A percentile compares a stretch with the other conserved stretches of the same genome.
These are phyloP conservation scores for Grus americana DNA, from an alignment of 2,113 vertebrate species.

Conservation along the genomic window DNA sequence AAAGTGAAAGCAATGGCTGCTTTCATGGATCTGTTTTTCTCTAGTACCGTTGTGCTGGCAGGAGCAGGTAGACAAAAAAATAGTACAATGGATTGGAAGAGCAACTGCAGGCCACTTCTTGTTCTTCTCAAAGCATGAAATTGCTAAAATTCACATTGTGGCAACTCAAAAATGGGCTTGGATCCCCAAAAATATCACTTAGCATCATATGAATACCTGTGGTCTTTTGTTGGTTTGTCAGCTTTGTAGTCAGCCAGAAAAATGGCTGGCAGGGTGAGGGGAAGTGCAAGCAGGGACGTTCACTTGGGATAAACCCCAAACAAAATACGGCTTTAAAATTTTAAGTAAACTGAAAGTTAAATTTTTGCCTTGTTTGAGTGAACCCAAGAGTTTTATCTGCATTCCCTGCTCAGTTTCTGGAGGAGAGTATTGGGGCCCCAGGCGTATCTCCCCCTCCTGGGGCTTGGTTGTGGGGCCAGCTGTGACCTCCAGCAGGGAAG, in stretches of 20 bases:
- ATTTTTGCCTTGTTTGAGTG: background rate
- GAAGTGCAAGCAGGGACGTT: constrained; percentile 24
- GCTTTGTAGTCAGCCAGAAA: background rate
- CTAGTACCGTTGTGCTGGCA: background rate
- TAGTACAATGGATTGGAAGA: background rate
- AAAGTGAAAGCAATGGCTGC: background rate
- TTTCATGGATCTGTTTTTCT: background rate
- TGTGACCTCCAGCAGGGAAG: background rate
- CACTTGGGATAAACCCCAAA: background rate
- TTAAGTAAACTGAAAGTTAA: background rate
- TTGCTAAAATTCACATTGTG: background rate
- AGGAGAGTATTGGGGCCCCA: background rate
- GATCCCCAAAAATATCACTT: background rate
- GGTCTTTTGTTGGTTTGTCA: constrained; percentile 39
- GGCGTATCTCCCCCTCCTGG: fast-evolving
- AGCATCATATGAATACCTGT: constrained; percentile 26
- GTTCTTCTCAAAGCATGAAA: background rate
- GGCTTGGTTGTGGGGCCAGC: background rate
- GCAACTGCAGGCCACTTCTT: background rate
- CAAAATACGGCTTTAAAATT: background rate
- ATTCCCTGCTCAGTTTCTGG: background rate
- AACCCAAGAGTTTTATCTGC: background rate
- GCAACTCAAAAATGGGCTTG: background rate
- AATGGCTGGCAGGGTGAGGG: background rate
- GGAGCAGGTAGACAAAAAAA: background rate